phyloP scores from a whole-genome alignment of 2,888 invertebrate species.

The Omphaloscelis lunosa region DNA sequence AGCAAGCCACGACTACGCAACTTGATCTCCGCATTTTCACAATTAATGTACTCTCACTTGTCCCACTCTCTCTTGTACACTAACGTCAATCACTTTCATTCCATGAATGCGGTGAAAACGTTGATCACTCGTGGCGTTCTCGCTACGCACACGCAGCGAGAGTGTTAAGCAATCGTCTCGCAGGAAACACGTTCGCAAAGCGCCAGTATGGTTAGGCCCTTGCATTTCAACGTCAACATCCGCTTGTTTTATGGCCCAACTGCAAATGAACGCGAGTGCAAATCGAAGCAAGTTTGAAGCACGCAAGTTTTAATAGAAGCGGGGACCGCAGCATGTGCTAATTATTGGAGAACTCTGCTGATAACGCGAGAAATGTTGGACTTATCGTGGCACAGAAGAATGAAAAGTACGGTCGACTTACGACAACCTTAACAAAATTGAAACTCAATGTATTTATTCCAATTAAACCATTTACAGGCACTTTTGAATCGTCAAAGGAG shows the following conservation, averaged over 20 bases:
- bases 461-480: neutral
- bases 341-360: slow-evolving; percentile 50
- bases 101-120: no score
- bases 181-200: no score
- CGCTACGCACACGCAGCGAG: no score
- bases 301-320: slow-evolving; percentile 72
- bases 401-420: neutral
- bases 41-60: no score
- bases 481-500: neutral
- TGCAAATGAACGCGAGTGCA: slow-evolving; percentile 46
- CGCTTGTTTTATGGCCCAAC: slow-evolving; percentile 30
- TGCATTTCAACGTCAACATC: neutral
- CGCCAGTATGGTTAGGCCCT: neutral
- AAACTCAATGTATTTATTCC: neutral
- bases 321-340: slow-evolving; percentile 42
- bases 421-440: neutral
- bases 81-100: no score
- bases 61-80: no score
- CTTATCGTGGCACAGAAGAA: neutral
- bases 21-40: no score
- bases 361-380: slow-evolving; percentile 7
- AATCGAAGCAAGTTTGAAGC: slow-evolving; percentile 68
- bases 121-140: no score
- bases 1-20: no score
- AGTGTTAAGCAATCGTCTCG: no score